A percentile compares a stretch with the other conserved stretches of the same genome.
Conservation (phyloP, 2,113 vertebrate genomes). For the Cyprinodon tularosa region DNA sequence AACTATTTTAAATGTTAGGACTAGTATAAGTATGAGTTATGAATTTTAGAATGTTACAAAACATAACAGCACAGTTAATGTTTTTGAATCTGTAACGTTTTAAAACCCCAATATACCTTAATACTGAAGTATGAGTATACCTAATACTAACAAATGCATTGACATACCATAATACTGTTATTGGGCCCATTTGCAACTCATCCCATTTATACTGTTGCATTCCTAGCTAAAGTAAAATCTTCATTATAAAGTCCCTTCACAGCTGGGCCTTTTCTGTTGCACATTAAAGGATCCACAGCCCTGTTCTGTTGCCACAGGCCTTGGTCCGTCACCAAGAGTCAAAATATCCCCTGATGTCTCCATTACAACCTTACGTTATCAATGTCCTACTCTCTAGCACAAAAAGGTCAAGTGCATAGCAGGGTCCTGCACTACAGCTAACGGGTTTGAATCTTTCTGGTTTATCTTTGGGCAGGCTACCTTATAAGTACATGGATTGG, state of each 20-base stretch:
- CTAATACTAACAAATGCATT: too few relatives aligned
- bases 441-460: conserved; percentile 57
- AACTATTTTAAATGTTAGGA: too few relatives aligned
- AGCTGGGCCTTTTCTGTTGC: conserved; percentile 17
- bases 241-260: not conserved
- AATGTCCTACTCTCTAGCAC: conserved; percentile 62
- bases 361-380: conserved; percentile 67
- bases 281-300: conserved; percentile 17
- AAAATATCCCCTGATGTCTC: conserved; percentile 55
- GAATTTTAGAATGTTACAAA: too few relatives aligned
- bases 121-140: not conserved
- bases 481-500: conserved; percentile 75
- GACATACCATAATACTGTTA: not conserved
- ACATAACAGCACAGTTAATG: not conserved
- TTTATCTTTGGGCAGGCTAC: conserved; percentile 73
- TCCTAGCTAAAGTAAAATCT: not conserved
- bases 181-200: not conserved
- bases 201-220: not conserved
- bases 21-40: too few relatives aligned
- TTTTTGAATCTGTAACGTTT: too few relatives aligned
- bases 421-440: conserved; percentile 61
- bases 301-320: conserved; percentile 37
- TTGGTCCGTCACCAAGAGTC: conserved; percentile 42
- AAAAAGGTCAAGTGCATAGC: conserved; percentile 72
- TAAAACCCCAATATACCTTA: not conserved